A percentile compares a stretch with the other conserved stretches of the same genome.
Evolutionary conservation across 2,797 vertebrate genomes (phyloP).

Genomic region (Chaenodraco wilsoni): DNA sequence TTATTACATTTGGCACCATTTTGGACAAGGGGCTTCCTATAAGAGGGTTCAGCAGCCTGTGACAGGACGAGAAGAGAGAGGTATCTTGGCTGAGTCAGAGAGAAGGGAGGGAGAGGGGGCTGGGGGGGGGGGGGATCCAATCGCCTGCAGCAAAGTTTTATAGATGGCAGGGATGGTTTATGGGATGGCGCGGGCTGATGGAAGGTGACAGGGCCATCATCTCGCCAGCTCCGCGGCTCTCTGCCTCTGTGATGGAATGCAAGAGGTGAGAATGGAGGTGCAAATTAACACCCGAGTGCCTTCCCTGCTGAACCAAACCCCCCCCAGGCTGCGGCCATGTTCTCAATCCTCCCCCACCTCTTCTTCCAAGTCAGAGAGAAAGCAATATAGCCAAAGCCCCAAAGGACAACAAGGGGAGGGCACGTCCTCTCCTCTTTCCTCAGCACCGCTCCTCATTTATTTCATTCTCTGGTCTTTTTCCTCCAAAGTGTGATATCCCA

Average conservation of each 20-base stretch:
- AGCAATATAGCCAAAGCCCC: slow-evolving; percentile 64
- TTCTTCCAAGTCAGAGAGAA: slow-evolving; percentile 41
- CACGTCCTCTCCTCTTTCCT: slow-evolving; percentile 45
- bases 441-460: slow-evolving; percentile 57
- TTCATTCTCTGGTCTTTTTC: slow-evolving; percentile 38
- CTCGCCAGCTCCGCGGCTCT: slow-evolving; percentile 41
- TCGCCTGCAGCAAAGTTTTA: slow-evolving; percentile 43
- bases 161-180: slow-evolving; percentile 42
- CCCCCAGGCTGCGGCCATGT: slow-evolving; percentile 2
- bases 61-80: slow-evolving; percentile 39
- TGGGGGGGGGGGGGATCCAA: slow-evolving; percentile 10
- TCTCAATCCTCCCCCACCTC: slow-evolving; percentile 32
- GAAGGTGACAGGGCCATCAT: slow-evolving; percentile 49
- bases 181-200: slow-evolving; percentile 47
- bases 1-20: slow-evolving; percentile 71
- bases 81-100: slow-evolving; percentile 45
- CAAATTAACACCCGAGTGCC: slow-evolving; percentile 65
- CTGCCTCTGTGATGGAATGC: slow-evolving; percentile 53
- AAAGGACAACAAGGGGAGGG: slow-evolving; percentile 44
- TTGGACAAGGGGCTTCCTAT: slow-evolving; percentile 53
- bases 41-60: slow-evolving; percentile 57
- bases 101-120: neutral
- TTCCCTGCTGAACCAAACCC: slow-evolving; percentile 20
- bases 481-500: slow-evolving; percentile 48
- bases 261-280: slow-evolving; percentile 59